Conservation (phyloP, 2,797 vertebrate species). For the Fundulus diaphanus region DNA sequence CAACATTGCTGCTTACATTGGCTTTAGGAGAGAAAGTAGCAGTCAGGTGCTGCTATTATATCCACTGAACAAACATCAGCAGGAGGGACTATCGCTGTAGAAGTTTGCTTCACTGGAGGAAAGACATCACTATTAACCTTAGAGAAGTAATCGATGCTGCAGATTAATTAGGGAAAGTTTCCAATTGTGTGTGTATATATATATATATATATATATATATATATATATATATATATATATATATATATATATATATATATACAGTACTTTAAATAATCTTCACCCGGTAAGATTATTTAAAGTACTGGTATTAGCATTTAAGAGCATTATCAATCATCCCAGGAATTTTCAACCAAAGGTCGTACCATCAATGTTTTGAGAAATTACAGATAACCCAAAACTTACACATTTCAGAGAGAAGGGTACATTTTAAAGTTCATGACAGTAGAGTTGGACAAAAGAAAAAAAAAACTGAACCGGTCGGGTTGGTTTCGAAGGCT, state of each 20-base stretch:
- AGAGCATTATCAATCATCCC: background rate
- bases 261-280: no score
- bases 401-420: background rate
- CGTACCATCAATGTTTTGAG: background rate
- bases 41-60: background rate
- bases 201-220: no score
- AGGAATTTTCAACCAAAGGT: background rate
- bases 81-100: no score
- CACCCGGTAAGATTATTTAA: background rate
- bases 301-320: background rate
- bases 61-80: no score
- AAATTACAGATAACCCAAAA: background rate
- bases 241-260: no score
- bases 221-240: no score
- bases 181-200: no score
- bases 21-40: background rate
- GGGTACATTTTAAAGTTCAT: background rate
- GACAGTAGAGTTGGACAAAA: no score
- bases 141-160: no score
- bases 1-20: background rate
- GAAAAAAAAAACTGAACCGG: background rate
- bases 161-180: background rate
- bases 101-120: no score
- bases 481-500: background rate
- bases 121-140: no score